These are phyloP conservation scores for Octodonta nipae DNA, from an alignment of 2,888 invertebrate species.

Conservation along the genomic window DNA sequence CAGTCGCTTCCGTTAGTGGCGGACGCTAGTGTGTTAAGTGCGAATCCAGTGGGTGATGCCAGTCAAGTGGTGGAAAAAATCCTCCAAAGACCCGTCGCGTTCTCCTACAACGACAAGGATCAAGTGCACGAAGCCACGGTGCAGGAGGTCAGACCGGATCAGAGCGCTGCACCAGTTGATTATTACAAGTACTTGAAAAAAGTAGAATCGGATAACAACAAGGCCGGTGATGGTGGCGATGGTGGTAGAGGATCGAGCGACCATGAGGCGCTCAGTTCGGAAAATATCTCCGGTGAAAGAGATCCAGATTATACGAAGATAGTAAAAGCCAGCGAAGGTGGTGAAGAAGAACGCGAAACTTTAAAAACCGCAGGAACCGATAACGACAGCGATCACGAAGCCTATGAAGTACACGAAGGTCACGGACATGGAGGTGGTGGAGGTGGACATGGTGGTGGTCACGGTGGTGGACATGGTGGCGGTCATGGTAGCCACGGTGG, in stretches of 20 bases:
- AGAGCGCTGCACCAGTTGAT: conserved; percentile 14
- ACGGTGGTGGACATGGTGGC: conserved; percentile 5
- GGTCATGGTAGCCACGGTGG: conserved; percentile 6
- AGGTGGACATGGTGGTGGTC: conserved; percentile 5
- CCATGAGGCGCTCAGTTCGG: not conserved
- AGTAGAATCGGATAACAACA: conserved; percentile 8
- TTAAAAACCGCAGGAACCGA: conserved; percentile 6
- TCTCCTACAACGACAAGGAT: conserved; percentile 21
- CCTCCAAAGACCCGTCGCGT: conserved; percentile 24
- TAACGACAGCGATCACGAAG: conserved; percentile 6
- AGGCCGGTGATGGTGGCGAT: conserved; percentile 4
- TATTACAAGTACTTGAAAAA: conserved; percentile 17
- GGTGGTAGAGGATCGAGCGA: not conserved
- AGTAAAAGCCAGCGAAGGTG: conserved; percentile 4
- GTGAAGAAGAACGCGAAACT: conserved; percentile 3
- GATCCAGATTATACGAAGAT: not conserved
- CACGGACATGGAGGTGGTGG: conserved; percentile 4
- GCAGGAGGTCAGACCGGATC: conserved; percentile 10
- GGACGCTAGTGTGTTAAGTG: conserved; percentile 9
- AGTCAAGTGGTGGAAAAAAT: conserved; percentile 28
- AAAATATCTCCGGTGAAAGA: not conserved
- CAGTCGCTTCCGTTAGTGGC: conserved; percentile 17
- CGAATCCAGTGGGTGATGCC: conserved; percentile 15
- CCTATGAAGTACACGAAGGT: conserved; percentile 7
- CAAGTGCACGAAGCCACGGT: conserved; percentile 2